phyloP scores from a whole-genome alignment of 2,797 vertebrate species.

The Macroramphosus scolopax region DNA sequence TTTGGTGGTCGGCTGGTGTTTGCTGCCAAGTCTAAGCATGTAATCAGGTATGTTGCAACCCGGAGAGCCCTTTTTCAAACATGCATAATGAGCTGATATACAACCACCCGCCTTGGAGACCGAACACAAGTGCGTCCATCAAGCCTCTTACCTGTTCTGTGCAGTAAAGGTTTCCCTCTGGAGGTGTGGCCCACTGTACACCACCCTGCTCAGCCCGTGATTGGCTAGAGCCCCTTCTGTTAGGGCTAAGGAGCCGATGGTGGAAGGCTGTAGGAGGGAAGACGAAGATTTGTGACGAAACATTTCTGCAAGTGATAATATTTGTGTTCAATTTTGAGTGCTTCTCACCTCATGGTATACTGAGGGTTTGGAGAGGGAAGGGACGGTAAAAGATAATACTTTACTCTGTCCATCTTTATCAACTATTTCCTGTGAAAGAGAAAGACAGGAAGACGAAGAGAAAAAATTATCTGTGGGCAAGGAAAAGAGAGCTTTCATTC shows the following conservation, averaged over 20 bases:
- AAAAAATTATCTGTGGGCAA: constrained; percentile 19
- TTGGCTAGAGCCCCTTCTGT: constrained; percentile 95
- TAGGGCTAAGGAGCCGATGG: constrained; percentile 93
- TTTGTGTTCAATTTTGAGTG: neutral
- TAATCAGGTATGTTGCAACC: no score
- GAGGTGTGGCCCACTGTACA: constrained; percentile 94
- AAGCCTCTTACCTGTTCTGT: constrained; percentile 87
- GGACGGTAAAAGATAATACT: constrained; percentile 93
- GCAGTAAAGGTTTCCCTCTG: constrained; percentile 96
- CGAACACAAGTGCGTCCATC: no score
- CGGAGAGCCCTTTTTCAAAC: constrained; percentile 13
- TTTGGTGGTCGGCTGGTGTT: no score
- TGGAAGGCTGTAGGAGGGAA: constrained; percentile 83
- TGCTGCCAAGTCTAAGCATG: no score
- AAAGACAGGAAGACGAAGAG: constrained; percentile 37
- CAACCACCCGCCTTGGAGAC: neutral
- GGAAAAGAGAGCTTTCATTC: constrained; percentile 12
- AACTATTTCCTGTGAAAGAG: constrained; percentile 88
- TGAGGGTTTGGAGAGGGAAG: constrained; percentile 96
- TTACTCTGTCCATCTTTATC: constrained; percentile 96
- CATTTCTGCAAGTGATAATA: constrained; percentile 2
- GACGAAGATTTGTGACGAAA: constrained; percentile 1
- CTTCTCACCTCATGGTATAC: constrained; percentile 93
- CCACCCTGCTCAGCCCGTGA: constrained; percentile 91
- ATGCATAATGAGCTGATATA: neutral